Evolutionary conservation across 2,888 invertebrate genomes (phyloP).

Genomic region (Theretra japonica): DNA sequence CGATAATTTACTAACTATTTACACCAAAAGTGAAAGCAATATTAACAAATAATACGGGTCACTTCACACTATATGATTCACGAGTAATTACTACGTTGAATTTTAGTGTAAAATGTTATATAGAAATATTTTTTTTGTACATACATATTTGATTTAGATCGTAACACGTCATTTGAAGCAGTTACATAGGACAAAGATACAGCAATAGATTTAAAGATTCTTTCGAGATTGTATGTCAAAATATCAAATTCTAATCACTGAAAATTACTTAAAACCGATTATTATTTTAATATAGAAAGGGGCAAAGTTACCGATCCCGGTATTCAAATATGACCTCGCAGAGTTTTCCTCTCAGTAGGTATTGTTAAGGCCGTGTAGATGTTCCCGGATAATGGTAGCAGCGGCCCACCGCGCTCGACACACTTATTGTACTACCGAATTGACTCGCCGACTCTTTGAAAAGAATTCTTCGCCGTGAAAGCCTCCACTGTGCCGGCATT

Average conservation of each 20-base stretch:
- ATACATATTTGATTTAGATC: too few relatives aligned
- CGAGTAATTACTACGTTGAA: neutral
- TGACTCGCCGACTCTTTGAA: slow-evolving; percentile 67
- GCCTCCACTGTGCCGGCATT: slow-evolving; percentile 67
- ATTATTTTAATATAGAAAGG: too few relatives aligned
- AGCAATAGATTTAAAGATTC: too few relatives aligned
- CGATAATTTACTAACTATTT: slow-evolving; percentile 18
- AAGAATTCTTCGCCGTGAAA: slow-evolving; percentile 70
- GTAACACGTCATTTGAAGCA: too few relatives aligned
- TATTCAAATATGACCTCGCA: too few relatives aligned
- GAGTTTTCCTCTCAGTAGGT: neutral
- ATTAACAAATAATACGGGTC: neutral
- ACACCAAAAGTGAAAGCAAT: slow-evolving; percentile 8
- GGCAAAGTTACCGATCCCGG: too few relatives aligned
- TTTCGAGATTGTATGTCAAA: too few relatives aligned
- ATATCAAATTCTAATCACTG: too few relatives aligned
- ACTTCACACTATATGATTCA: neutral
- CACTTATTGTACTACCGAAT: slow-evolving; percentile 75
- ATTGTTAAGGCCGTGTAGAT: neutral
- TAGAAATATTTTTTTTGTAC: too few relatives aligned
- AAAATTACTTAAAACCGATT: too few relatives aligned
- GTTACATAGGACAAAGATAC: too few relatives aligned
- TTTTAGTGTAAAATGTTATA: neutral
- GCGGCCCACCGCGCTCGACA: slow-evolving; percentile 26
- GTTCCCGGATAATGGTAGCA: neutral